Percentiles rank a stretch among this genome's conserved stretches.
Conservation (phyloP, 1,140 invertebrate species). For the Orius insidiosus region DNA sequence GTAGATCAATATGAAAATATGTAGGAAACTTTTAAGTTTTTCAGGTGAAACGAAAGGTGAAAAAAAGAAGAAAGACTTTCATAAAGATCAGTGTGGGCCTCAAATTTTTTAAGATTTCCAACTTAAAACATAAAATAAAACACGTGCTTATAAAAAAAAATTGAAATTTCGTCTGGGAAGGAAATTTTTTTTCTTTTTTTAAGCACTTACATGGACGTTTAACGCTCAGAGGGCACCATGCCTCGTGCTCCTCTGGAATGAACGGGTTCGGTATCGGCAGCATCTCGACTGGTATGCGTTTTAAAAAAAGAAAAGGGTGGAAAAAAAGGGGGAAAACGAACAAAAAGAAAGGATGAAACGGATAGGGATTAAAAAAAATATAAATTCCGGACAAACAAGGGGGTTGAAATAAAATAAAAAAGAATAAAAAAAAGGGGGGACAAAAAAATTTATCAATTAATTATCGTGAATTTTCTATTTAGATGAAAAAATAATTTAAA, state of each 20-base stretch:
- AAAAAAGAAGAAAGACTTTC: too few relatives aligned
- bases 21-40: too few relatives aligned
- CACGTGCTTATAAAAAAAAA: too few relatives aligned
- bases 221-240: conserved; percentile 48
- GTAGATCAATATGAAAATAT: too few relatives aligned
- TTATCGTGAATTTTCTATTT: conserved; percentile 15
- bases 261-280: conserved; percentile 61
- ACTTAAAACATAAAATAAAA: too few relatives aligned
- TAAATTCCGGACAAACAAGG: conserved; percentile 19
- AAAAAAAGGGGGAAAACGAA: neutral
- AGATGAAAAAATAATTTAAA: conserved; percentile 15
- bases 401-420: too few relatives aligned
- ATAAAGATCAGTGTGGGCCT: too few relatives aligned
- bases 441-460: conserved; percentile 11
- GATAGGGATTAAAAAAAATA: conserved; percentile 14
- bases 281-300: conserved; percentile 23
- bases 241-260: conserved; percentile 71
- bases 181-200: too few relatives aligned
- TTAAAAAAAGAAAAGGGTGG: conserved; percentile 15
- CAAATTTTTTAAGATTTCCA: too few relatives aligned
- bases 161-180: too few relatives aligned
- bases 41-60: too few relatives aligned
- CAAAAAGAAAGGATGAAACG: neutral
- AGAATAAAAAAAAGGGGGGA: conserved; percentile 16
- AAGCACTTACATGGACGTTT: neutral